A percentile compares a stretch with the other conserved stretches of the same genome.
Conservation (phyloP, 2,888 invertebrate genomes). For the Taphrorychus bicolor region DNA sequence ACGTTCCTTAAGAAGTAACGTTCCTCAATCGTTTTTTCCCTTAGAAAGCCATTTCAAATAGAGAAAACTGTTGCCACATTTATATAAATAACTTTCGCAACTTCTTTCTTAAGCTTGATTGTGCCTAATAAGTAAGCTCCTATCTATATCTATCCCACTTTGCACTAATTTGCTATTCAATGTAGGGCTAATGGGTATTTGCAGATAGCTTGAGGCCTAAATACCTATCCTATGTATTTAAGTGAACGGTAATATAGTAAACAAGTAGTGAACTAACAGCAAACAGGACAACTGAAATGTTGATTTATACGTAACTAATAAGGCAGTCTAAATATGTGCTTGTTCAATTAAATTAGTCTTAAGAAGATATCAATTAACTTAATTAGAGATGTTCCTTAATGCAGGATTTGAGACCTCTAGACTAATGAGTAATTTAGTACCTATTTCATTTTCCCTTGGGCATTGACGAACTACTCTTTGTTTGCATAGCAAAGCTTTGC, state of each 20-base stretch:
- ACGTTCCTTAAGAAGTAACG: too few relatives aligned
- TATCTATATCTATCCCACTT: too few relatives aligned
- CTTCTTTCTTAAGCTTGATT: too few relatives aligned
- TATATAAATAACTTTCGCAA: too few relatives aligned
- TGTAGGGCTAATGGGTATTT: neutral
- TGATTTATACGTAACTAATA: constrained; percentile 23
- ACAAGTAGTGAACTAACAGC: constrained; percentile 32
- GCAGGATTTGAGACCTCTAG: neutral
- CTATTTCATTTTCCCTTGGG: neutral
- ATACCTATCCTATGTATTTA: constrained; percentile 6
- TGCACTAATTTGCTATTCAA: constrained; percentile 1
- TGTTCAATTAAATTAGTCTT: constrained; percentile 32
- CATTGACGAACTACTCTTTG: neutral
- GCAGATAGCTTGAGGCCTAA: constrained; percentile 7
- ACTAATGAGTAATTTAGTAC: constrained; percentile 12
- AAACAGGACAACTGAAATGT: constrained; percentile 33
- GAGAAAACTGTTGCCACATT: too few relatives aligned
- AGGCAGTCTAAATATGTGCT: constrained; percentile 21
- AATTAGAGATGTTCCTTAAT: constrained; percentile 7
- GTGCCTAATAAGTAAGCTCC: too few relatives aligned
- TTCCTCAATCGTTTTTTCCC: too few relatives aligned
- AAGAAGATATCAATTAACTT: constrained; percentile 22
- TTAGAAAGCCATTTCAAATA: too few relatives aligned
- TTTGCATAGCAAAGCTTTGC: neutral
- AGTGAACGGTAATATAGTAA: constrained; percentile 25